Evolutionary conservation across 2,888 invertebrate species (phyloP).

Genomic region (Yponomeuta evonymella): DNA sequence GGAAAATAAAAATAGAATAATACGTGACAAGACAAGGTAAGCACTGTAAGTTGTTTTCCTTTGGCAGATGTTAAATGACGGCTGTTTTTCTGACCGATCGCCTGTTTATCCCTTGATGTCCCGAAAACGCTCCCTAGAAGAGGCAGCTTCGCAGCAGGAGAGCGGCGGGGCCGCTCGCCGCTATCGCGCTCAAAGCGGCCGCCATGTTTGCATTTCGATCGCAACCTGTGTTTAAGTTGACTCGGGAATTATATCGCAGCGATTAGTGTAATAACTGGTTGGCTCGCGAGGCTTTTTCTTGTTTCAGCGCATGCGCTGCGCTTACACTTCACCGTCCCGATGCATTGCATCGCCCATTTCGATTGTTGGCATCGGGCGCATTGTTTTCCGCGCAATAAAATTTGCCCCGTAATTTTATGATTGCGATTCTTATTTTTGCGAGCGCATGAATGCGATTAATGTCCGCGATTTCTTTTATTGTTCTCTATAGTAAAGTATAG

Average conservation of each 20-base stretch:
- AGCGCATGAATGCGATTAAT: slow-evolving; percentile 16
- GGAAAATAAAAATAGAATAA: too few relatives aligned
- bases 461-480: slow-evolving; percentile 12
- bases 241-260: slow-evolving; percentile 75
- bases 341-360: slow-evolving; percentile 47
- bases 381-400: slow-evolving; percentile 64
- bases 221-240: slow-evolving; percentile 76
- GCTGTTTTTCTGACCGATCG: neutral
- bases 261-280: slow-evolving; percentile 77
- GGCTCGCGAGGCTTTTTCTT: slow-evolving; percentile 62
- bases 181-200: slow-evolving; percentile 65
- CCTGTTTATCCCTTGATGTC: neutral
- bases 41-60: too few relatives aligned
- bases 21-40: neutral
- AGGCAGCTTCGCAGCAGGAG: neutral
- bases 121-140: neutral
- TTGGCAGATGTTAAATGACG: neutral
- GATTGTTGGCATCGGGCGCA: slow-evolving; percentile 60
- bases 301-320: slow-evolving; percentile 50
- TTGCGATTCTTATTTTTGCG: slow-evolving; percentile 42
- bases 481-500: neutral
- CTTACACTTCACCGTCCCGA: slow-evolving; percentile 57
- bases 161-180: slow-evolving; percentile 46
- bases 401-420: slow-evolving; percentile 52
- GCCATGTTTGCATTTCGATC: slow-evolving; percentile 77